A percentile compares a stretch with the other conserved stretches of the same genome.
Conservation (phyloP, 2,797 vertebrate genomes). For the Tokudaia tokunoshimensis region DNA sequence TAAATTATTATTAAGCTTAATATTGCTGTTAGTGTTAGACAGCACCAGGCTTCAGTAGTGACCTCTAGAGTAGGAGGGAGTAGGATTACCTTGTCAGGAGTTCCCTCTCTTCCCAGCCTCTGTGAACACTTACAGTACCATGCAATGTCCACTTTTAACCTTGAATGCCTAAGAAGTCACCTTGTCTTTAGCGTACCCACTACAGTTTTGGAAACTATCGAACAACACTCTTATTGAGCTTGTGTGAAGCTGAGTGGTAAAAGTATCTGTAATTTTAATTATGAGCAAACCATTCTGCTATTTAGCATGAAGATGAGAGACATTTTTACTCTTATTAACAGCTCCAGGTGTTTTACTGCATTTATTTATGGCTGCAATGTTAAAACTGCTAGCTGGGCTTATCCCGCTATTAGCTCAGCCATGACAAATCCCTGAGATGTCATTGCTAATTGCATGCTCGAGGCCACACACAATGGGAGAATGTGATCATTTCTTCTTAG, state of each 20-base stretch:
- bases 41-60: neutral
- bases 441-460: neutral
- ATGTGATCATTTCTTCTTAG: neutral
- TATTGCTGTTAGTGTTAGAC: neutral
- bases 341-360: neutral
- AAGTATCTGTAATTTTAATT: slow-evolving; percentile 44
- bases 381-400: neutral
- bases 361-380: slow-evolving; percentile 1
- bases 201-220: neutral
- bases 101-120: neutral
- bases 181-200: neutral
- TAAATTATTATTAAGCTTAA: neutral
- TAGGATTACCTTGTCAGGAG: fast-evolving
- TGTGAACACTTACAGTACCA: too few species aligned
- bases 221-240: neutral
- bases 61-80: neutral
- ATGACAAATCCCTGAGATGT: neutral
- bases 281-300: neutral
- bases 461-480: neutral
- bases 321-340: slow-evolving; percentile 23
- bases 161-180: neutral
- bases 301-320: slow-evolving; percentile 5
- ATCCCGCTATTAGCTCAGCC: slow-evolving; percentile 9
- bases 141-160: too few species aligned
- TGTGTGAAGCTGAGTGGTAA: neutral